Evolutionary conservation across 2,113 vertebrate species (phyloP), one percentile per base, ranked within the genome.

Genomic region (Phocoena sinus): DNA sequence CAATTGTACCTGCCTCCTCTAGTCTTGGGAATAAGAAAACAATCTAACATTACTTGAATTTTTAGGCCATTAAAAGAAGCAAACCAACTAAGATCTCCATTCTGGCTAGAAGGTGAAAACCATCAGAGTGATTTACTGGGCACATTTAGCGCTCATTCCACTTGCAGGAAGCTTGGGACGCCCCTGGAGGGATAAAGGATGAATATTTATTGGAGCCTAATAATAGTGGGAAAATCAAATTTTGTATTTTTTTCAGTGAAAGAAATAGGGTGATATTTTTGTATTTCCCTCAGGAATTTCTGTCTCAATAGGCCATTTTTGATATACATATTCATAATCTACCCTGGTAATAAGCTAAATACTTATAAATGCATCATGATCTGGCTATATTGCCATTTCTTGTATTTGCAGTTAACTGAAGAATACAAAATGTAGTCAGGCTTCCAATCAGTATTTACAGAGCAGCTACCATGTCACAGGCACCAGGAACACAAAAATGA

Each of bases 121-220:
- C 88, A 96, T 92, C 91, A 70, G 81, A 95, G 94, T 96, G 96
- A 97, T 96, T 94, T 94, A 88, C 86, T 68, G 70, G 92, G 87
- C 62, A 97, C 65, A 96, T 94, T 97, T 96, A 95, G 92, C 8
- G 1, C 67, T 97, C 81, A 92, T 91, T 97, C 94, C 56, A 90
- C 96, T 97, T 88, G 94, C 76, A 91, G 92, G 36, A 96, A 96
- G 74, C 89, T 84, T 82, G 67, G 87, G 94, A 97, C 88, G 63
- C 70, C 96, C 88, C 92, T 56, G 25, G 90, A 97, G 97, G 77
- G 77, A 97, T 89, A 97, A 94, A 95, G 77, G 41, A 98, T 96
- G 97, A 98, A 97, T 97, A 98, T 97, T 97, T 97, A 97, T 97
- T 96, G 56, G 41, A 96, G 13, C 79, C 98, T 97, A 98, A 97